Conservation (phyloP, 2,888 invertebrate genomes). For the Hofmannophila pseudospretella region DNA sequence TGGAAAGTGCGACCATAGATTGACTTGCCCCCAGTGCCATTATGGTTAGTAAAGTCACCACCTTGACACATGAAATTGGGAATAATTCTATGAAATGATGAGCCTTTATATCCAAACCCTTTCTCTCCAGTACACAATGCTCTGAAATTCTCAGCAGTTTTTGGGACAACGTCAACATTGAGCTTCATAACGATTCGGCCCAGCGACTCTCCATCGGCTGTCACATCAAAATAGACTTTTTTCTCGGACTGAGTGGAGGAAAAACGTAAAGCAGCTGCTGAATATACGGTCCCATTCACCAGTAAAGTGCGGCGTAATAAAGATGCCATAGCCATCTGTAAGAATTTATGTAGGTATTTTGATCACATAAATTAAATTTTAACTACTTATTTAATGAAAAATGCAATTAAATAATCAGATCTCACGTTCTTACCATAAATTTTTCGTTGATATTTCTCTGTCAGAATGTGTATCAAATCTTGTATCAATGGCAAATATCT, state of each 20-base stretch:
- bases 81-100: constrained; percentile 93
- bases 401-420: no score
- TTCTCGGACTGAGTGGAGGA: constrained; percentile 59
- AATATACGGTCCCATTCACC: constrained; percentile 59
- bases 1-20: constrained; percentile 96
- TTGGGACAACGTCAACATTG: constrained; percentile 91
- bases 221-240: constrained; percentile 92
- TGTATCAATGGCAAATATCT: no score
- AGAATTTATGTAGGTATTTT: no score
- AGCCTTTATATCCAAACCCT: constrained; percentile 91
- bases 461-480: no score
- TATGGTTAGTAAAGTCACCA: constrained; percentile 95
- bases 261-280: constrained; percentile 58
- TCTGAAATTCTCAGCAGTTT: constrained; percentile 97
- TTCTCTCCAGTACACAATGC: constrained; percentile 85
- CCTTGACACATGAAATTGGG: constrained; percentile 98
- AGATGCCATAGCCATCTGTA: constrained; percentile 42
- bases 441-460: no score
- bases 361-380: no score
- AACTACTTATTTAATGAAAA: no score
- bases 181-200: constrained; percentile 95
- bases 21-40: constrained; percentile 96
- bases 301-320: constrained; percentile 48
- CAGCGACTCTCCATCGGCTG: constrained; percentile 86
- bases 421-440: no score